Percentiles rank a stretch among this genome's conserved stretches.
These are phyloP conservation scores for Pelagia noctiluca DNA, from an alignment of 30 jellyfish, hydroid and myxozoan species.

Conservation along the genomic window DNA sequence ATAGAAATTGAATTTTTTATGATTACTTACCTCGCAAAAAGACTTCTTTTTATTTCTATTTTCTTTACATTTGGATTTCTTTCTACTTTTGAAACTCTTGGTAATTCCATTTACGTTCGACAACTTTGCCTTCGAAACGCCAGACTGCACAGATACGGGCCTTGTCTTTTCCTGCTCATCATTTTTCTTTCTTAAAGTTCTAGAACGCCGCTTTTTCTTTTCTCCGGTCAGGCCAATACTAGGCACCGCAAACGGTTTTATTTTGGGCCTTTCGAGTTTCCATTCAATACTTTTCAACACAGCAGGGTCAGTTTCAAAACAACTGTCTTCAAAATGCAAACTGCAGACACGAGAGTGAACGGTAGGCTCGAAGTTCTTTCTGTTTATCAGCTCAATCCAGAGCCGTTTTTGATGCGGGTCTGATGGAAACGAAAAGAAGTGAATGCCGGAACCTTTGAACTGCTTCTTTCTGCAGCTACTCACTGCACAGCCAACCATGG, in stretches of 20 bases:
- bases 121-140: too few relatives aligned
- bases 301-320: slow-evolving; percentile 73
- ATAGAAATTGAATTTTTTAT: too few relatives aligned
- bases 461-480: slow-evolving; percentile 59
- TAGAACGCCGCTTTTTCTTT: neutral
- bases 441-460: slow-evolving; percentile 71
- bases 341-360: slow-evolving; percentile 76
- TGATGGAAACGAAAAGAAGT: slow-evolving; percentile 72
- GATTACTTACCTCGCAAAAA: too few relatives aligned
- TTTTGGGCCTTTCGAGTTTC: slow-evolving; percentile 69
- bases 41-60: too few relatives aligned
- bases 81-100: too few relatives aligned
- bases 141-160: too few relatives aligned
- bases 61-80: too few relatives aligned
- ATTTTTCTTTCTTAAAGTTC: too few relatives aligned
- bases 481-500: slow-evolving; percentile 79
- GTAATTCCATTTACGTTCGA: too few relatives aligned
- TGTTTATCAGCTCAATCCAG: slow-evolving; percentile 48
- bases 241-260: slow-evolving; percentile 63
- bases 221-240: slow-evolving; percentile 35
- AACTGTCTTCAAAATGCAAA: slow-evolving; percentile 66
- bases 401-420: slow-evolving; percentile 45
- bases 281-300: slow-evolving; percentile 73
- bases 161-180: too few relatives aligned
- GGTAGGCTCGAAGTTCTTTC: slow-evolving; percentile 55